Conservation (phyloP, 2,888 invertebrate species). For the Chrysolina oricalcia region DNA sequence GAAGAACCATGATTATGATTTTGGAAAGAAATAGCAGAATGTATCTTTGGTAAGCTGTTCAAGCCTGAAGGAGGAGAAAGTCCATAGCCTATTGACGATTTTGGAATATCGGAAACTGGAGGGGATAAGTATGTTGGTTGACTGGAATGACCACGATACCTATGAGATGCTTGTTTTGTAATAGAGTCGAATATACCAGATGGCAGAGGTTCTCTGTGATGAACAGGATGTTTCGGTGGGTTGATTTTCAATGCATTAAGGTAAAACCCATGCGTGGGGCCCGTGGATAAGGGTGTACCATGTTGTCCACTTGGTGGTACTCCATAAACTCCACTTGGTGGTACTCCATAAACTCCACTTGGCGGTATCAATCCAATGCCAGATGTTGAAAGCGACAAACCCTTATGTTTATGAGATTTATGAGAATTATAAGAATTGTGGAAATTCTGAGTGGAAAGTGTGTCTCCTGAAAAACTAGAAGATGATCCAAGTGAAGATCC, state of each 20-base stretch:
- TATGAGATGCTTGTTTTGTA: conserved; percentile 76
- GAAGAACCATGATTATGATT: conserved; percentile 63
- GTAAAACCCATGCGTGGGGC: conserved; percentile 54
- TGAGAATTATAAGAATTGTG: conserved; percentile 48
- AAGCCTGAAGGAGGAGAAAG: conserved; percentile 73
- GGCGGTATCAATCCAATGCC: conserved; percentile 75
- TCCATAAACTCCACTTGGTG: conserved; percentile 78
- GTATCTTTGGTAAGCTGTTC: conserved; percentile 74
- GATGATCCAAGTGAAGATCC: conserved; percentile 54
- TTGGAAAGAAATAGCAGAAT: conserved; percentile 74
- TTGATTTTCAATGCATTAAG: conserved; percentile 53
- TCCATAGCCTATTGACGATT: conserved; percentile 68
- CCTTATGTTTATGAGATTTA: conserved; percentile 51
- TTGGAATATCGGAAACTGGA: conserved; percentile 74
- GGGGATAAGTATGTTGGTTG: conserved; percentile 77
- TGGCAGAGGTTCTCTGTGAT: conserved; percentile 84
- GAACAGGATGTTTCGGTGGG: conserved; percentile 77
- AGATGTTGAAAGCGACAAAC: conserved; percentile 54
- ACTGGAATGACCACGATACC: conserved; percentile 69
- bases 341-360: conserved; percentile 77
- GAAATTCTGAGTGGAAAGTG: conserved; percentile 40
- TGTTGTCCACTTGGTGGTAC: conserved; percentile 75
- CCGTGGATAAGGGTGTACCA: conserved; percentile 68
- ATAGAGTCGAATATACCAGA: conserved; percentile 80
- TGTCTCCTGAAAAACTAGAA: conserved; percentile 30